A percentile compares a stretch with the other conserved stretches of the same genome.
Evolutionary conservation across 1,140 invertebrate species (phyloP).

Genomic region (Temnothorax nylanderi): DNA sequence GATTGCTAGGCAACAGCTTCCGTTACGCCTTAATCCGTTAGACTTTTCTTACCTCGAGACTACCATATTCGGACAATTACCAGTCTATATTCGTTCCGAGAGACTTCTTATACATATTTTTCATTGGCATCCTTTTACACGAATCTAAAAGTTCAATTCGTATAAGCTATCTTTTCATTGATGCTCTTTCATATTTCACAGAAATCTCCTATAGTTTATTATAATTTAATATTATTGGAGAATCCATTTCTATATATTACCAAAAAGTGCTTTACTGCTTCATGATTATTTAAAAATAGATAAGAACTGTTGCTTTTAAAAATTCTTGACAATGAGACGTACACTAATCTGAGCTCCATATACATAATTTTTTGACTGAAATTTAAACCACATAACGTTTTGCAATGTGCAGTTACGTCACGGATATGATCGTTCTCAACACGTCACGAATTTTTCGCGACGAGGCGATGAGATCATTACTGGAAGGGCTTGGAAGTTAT

Average conservation of each 20-base stretch:
- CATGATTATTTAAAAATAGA: background rate
- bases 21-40: conserved; percentile 40
- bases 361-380: background rate
- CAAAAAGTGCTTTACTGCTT: background rate
- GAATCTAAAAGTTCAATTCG: background rate
- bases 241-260: background rate
- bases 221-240: background rate
- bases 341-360: background rate
- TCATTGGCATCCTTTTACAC: background rate
- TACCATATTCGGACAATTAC: conserved; percentile 38
- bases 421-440: background rate
- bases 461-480: conserved; percentile 30
- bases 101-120: background rate
- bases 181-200: background rate
- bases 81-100: background rate
- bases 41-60: background rate
- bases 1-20: background rate
- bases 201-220: background rate
- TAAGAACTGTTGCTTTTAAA: background rate
- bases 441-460: conserved; percentile 13
- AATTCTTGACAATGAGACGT: background rate
- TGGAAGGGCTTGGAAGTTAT: conserved; percentile 2
- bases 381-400: background rate
- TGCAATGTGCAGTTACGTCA: background rate
- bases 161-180: background rate